Conservation (phyloP, 2,888 invertebrate species). For the Stenoptilia bipunctidactyla region DNA sequence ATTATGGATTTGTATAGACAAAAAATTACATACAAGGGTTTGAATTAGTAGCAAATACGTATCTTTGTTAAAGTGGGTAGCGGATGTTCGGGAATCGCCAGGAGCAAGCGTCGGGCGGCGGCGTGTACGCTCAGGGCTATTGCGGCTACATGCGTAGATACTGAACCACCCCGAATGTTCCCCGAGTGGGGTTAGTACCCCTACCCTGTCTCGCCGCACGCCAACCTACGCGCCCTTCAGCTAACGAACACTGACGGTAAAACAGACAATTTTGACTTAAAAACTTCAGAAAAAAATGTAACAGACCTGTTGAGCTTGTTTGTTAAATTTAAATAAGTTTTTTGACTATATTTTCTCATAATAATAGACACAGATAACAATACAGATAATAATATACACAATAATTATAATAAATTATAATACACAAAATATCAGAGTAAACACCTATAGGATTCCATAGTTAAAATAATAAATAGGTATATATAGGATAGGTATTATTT, state of each 20-base stretch:
- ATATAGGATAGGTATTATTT: too few relatives aligned
- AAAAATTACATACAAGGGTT: slow-evolving; percentile 2
- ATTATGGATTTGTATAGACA: not conserved
- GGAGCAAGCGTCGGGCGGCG: slow-evolving; percentile 33
- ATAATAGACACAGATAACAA: too few relatives aligned
- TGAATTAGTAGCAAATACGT: slow-evolving; percentile 1
- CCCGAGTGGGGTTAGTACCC: not conserved
- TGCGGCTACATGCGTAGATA: slow-evolving; percentile 20
- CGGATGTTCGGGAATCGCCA: slow-evolving; percentile 36
- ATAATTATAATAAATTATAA: too few relatives aligned
- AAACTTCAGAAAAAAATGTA: too few relatives aligned
- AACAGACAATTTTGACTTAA: not conserved
- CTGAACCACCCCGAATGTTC: not conserved
- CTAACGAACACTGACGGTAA: not conserved
- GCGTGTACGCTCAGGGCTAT: slow-evolving; percentile 43
- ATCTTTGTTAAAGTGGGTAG: slow-evolving; percentile 6
- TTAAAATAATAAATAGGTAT: too few relatives aligned
- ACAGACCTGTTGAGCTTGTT: too few relatives aligned
- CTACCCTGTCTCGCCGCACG: not conserved
- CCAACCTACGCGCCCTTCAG: not conserved
- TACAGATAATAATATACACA: too few relatives aligned
- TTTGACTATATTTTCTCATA: too few relatives aligned
- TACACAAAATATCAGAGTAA: too few relatives aligned
- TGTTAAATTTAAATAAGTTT: too few relatives aligned
- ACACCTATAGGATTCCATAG: too few relatives aligned